phyloP scores from a whole-genome alignment of 2,797 vertebrate genomes.

The Eulemur coronatus region DNA sequence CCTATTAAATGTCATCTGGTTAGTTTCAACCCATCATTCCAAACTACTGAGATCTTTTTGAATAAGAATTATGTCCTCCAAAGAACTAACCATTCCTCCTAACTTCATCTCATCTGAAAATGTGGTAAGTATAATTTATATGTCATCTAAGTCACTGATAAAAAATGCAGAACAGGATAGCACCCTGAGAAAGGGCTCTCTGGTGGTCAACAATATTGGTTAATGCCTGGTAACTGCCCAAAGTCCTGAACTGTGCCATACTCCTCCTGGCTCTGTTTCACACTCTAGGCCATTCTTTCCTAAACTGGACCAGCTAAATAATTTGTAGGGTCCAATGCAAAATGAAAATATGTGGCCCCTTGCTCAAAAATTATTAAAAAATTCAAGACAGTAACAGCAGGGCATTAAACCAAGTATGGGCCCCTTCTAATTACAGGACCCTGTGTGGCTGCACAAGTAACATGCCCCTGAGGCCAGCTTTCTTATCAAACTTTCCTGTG shows the following conservation, averaged over 20 bases:
- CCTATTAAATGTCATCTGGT: conserved; percentile 71
- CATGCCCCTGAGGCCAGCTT: background rate
- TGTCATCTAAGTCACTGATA: conserved; percentile 61
- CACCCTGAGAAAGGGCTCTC: background rate
- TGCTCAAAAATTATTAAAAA: background rate
- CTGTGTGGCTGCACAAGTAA: background rate
- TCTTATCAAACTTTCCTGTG: background rate
- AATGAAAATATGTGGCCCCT: background rate
- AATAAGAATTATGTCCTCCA: conserved; percentile 59
- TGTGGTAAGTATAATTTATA: conserved; percentile 64
- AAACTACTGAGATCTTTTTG: conserved; percentile 73
- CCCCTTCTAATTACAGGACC: background rate
- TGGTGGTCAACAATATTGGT: conserved; percentile 13
- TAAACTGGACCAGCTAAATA: background rate
- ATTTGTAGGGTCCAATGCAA: background rate
- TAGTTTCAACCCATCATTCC: conserved; percentile 76
- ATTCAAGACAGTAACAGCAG: conserved; percentile 7
- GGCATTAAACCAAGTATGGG: background rate
- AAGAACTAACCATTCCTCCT: conserved; percentile 63
- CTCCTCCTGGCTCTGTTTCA: background rate
- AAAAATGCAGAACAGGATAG: conserved; percentile 54
- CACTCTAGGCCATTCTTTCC: background rate
- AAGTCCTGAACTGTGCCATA: background rate
- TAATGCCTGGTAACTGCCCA: background rate
- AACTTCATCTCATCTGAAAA: conserved; percentile 64